These are phyloP conservation scores for Campoplex capitator DNA, from an alignment of 2,888 invertebrate species.

Conservation along the genomic window DNA sequence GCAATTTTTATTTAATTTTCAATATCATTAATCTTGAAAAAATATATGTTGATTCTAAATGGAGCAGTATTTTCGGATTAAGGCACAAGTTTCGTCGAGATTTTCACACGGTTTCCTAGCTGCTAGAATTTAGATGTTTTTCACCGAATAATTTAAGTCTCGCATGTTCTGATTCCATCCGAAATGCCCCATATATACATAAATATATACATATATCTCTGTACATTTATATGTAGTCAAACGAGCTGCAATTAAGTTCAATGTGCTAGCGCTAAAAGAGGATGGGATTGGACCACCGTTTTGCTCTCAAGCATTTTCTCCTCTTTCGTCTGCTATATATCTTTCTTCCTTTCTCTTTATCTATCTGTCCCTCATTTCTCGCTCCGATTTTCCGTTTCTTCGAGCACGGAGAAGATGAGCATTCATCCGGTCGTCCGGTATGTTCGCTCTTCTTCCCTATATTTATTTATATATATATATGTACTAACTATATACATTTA, in stretches of 20 bases:
- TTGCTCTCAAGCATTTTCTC: slow-evolving; percentile 32
- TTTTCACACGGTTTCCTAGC: neutral
- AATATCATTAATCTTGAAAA: neutral
- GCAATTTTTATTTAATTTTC: neutral
- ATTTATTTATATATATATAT: neutral
- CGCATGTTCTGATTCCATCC: neutral
- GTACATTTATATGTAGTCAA: neutral
- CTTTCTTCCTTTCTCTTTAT: slow-evolving; percentile 5
- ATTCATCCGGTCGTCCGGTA: slow-evolving; percentile 45
- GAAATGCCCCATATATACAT: neutral
- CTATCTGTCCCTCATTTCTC: slow-evolving; percentile 20
- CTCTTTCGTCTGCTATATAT: neutral
- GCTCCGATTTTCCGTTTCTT: slow-evolving; percentile 57
- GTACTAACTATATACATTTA: no score
- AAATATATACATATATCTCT: neutral
- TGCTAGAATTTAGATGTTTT: neutral
- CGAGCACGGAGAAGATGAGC: slow-evolving; percentile 59
- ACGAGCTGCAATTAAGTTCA: slow-evolving; percentile 62
- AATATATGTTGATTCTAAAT: neutral
- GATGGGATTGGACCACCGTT: slow-evolving; percentile 32
- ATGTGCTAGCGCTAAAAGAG: slow-evolving; percentile 22
- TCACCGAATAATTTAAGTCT: neutral
- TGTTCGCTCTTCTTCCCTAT: slow-evolving; percentile 2
- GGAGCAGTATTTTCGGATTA: neutral
- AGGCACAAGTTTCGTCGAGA: neutral